Evolutionary conservation across 2,888 invertebrate genomes (phyloP), one percentile per base, ranked within the genome.

Genomic region (Tipula unca): DNA sequence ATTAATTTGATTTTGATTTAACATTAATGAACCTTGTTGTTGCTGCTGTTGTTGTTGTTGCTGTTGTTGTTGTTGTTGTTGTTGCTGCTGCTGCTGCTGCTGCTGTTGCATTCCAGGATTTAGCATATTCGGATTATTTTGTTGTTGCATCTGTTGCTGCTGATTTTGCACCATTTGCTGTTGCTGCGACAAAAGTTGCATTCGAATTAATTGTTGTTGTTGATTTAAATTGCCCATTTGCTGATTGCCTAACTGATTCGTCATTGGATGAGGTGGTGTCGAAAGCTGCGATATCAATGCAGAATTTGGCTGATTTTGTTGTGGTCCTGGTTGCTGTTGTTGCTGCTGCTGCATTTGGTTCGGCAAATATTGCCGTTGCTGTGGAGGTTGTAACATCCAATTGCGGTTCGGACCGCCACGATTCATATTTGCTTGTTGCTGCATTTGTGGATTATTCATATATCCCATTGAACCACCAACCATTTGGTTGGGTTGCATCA

Each of bases 241-340:
- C 87, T 87, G 14, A 87, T 86, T 20, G 85, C 86, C 89, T 1
- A 88, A 88, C 86, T 90, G 90, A 87, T 89, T 90, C 8, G 48
- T 85, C 29, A 85, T 85, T 36, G 25, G 29, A 82, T 86, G 87
- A 0, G 91, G 90, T 0, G 94, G 94, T 86, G 94, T 93, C 88
- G 94, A 93, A 0, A 94, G 91, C 88, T 94, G 94, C 10, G 94
- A 93, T 86, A 93, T 92, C 0, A 94, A 90, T 8, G 93, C 94
- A 88, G 93, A 88, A 89, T 86, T 91, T 14, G 87, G 88, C 86
- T 88, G 88, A 54, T 48, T 85, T 42, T 86, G 82, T 89, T 4
- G 89, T 85, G 85, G 86, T n/a, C 14, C 84, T 29, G 89, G 86
- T 85, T 90, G 86, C 84, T 85, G 86, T 85, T 90, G 86, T 84